Evolutionary conservation across 2,113 vertebrate genomes (phyloP).

Genomic region (Chamaetylas fuelleborni): DNA sequence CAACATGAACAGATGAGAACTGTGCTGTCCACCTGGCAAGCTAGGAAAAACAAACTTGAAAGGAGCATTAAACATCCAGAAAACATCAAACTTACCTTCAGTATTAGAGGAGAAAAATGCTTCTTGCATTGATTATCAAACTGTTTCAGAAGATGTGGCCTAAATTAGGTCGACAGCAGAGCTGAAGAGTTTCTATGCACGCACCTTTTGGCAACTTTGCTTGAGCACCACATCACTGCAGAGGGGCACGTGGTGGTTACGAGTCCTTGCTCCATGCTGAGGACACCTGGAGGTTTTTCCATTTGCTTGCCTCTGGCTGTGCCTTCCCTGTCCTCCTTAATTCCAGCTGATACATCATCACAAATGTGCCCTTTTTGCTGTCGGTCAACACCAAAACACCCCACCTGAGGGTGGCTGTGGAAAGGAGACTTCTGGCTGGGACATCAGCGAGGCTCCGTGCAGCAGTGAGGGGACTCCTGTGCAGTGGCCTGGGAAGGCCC

Average conservation of each 20-base stretch:
- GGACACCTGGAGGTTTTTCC: not conserved
- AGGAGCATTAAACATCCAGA: conserved; percentile 8
- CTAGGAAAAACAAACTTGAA: conserved; percentile 14
- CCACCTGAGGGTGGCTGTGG: not conserved
- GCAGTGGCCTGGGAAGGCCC: not conserved
- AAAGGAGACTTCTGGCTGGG: not conserved
- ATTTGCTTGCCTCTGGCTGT: conserved; percentile 48
- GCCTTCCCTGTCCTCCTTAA: conserved; percentile 31
- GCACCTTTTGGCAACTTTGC: conserved; percentile 21
- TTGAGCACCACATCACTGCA: conserved; percentile 7
- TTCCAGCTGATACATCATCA: conserved; percentile 20
- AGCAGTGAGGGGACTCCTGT: not conserved
- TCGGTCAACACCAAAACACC: not conserved
- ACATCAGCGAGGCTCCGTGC: not conserved
- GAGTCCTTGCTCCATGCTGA: not conserved
- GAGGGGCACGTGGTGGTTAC: not conserved
- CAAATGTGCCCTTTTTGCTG: conserved; percentile 35
- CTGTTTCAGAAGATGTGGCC: conserved; percentile 47
- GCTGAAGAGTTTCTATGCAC: conserved; percentile 55
- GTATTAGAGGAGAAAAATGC: conserved; percentile 27
- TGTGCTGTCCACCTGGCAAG: not conserved
- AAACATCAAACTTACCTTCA: conserved; percentile 10
- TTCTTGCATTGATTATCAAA: conserved; percentile 23
- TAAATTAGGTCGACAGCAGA: conserved; percentile 65
- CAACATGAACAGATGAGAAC: conserved; percentile 15